These are phyloP conservation scores for Talpa occidentalis DNA, from an alignment of 2,113 vertebrate species.

Conservation along the genomic window DNA sequence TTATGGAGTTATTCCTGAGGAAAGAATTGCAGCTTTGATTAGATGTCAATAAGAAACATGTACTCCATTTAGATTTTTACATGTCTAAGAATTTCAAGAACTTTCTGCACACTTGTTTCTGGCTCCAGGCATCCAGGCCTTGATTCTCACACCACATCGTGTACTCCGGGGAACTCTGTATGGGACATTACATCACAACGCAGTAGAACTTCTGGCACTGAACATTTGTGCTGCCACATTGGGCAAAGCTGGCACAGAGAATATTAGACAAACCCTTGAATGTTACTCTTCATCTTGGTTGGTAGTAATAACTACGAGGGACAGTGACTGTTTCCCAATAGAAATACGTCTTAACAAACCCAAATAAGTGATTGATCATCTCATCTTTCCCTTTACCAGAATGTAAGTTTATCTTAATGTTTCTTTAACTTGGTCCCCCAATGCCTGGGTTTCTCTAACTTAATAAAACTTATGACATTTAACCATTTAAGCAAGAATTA, in stretches of 20 bases:
- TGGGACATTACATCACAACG: neutral
- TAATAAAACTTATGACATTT: too few relatives aligned
- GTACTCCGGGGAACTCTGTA: accelerated
- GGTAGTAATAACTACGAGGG: neutral
- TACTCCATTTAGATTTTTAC: neutral
- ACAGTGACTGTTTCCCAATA: neutral
- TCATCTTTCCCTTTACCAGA: neutral
- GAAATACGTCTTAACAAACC: neutral
- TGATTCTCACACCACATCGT: neutral
- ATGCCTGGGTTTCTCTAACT: neutral
- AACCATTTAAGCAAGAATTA: neutral
- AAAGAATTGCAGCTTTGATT: neutral
- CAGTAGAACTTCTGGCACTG: neutral
- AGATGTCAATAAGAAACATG: neutral
- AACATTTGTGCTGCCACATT: neutral
- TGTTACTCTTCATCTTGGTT: neutral
- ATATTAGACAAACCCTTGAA: neutral
- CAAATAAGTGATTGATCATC: neutral
- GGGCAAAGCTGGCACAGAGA: neutral
- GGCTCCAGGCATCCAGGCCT: neutral
- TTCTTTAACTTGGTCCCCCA: neutral
- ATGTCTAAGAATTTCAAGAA: neutral
- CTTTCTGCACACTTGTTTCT: neutral
- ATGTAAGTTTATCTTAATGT: neutral
- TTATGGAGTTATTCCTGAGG: neutral